phyloP scores from a whole-genome alignment of 2,888 invertebrate genomes.

The Yponomeuta cagnagella region DNA sequence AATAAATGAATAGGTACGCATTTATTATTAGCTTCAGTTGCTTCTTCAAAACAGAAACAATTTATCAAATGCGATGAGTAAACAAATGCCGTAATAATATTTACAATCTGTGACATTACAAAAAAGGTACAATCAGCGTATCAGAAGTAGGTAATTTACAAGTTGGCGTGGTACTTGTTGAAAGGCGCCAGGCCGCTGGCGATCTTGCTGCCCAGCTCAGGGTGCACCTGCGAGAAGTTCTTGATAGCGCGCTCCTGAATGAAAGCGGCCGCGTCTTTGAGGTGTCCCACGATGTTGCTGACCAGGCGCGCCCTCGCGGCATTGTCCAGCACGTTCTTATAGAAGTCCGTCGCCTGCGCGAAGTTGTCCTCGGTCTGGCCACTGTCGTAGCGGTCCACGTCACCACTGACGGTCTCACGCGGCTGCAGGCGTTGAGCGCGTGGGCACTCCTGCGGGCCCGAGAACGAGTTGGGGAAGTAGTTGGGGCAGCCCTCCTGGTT shows the following conservation, averaged over 20 bases:
- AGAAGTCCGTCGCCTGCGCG: slow-evolving; percentile 88
- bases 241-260: slow-evolving; percentile 91
- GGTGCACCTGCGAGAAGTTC: slow-evolving; percentile 87
- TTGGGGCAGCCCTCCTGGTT: slow-evolving; percentile 90
- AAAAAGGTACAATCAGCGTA: background rate
- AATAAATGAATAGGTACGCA: too few species aligned
- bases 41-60: too few species aligned
- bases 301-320: slow-evolving; percentile 83
- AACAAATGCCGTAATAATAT: too few species aligned
- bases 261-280: slow-evolving; percentile 87
- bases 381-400: slow-evolving; percentile 86
- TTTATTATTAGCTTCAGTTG: too few species aligned
- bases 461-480: slow-evolving; percentile 92
- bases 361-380: slow-evolving; percentile 92
- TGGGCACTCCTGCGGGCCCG: slow-evolving; percentile 83
- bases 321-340: slow-evolving; percentile 84
- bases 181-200: slow-evolving; percentile 77
- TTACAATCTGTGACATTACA: too few species aligned
- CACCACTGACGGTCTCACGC: slow-evolving; percentile 79
- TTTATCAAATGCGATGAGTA: too few species aligned
- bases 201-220: slow-evolving; percentile 84
- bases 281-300: slow-evolving; percentile 85
- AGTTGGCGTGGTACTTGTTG: slow-evolving; percentile 75
- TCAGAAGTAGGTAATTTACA: slow-evolving; percentile 52
- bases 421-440: slow-evolving; percentile 77